Percentiles rank a stretch among this genome's conserved stretches.
phyloP scores from a whole-genome alignment of 2,113 vertebrate species.

The Mixornis gularis region DNA sequence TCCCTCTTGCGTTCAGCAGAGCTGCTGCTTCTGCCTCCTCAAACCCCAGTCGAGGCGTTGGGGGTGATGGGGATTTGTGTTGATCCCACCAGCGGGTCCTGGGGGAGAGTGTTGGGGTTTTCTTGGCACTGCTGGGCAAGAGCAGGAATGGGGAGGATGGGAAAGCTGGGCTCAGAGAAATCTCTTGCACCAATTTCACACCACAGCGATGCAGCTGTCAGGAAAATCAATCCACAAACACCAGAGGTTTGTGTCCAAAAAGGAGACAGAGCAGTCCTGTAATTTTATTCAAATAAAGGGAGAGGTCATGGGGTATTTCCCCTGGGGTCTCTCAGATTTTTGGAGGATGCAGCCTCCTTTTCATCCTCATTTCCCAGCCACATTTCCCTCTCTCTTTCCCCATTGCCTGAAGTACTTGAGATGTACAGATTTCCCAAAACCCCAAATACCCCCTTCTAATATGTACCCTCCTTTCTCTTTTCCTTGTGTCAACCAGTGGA shows the following conservation, averaged over 20 bases:
- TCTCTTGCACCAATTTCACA: rapidly evolving
- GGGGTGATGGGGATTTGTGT: neutral
- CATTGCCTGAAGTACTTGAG: neutral
- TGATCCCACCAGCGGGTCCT: rapidly evolving
- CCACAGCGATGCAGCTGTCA: neutral
- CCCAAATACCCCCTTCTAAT: neutral
- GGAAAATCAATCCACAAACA: neutral
- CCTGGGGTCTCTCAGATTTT: neutral
- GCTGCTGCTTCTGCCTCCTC: neutral
- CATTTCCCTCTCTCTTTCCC: neutral
- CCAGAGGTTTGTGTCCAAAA: neutral
- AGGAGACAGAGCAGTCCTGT: neutral
- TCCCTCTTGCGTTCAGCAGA: neutral
- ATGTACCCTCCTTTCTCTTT: neutral
- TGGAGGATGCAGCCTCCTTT: neutral
- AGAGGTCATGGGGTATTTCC: neutral
- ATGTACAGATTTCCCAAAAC: neutral
- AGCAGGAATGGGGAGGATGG: neutral
- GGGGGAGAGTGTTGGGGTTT: neutral
- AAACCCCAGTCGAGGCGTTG: rapidly evolving
- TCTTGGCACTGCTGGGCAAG: neutral
- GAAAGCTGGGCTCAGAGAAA: neutral
- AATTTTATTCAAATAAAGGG: rapidly evolving
- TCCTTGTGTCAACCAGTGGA: neutral
- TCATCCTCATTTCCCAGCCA: neutral